Base-by-base conservation (phyloP, 2,888 invertebrate genomes). In the Temnothorax rugatulus region DNA sequence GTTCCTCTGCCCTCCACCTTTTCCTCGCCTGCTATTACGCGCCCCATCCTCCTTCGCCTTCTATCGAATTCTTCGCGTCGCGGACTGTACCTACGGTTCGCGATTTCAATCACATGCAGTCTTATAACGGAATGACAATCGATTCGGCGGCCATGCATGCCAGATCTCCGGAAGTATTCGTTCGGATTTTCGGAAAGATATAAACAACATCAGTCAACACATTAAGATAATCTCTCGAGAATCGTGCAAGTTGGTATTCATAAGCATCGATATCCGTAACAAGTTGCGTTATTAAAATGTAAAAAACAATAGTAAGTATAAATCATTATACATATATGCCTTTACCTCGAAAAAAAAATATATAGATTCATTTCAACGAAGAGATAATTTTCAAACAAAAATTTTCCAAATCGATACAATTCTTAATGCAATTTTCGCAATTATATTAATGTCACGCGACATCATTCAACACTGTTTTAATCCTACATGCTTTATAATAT, bases 21-120 rank as follows among this genome's bases (percentile, higher is more conserved):
- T 29, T 21, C n/a, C 25, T 15, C 57, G 13, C 11, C 5, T 21
- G 18, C 50, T 18, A 41, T 44, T 61, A 69, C 50, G 25, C 57
- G 29, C 59, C 59, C n/a, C 38, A 38, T 74, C n/a, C 68, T 41
- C 82, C 66, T 44, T 34, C 54, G 75, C 52, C 52, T 54, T 64
- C n/a, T 59, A 59, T 71, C 57, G 47, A 71, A 79, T 79, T 64
- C 15, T 57, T 71, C 5, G n/a, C 18, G n/a, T 52, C 64, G 21
- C 44, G 69, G 69, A 57, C 59, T 9, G 7, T 34, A 34, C 34
- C 34, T 29, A 29, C 29, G 29, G 52, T 25, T 11, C 34, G 34
- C 69, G 69, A 63, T 29, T 52, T 13, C 59, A 15, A 64, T 64
- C 47, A 15, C 59, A 21, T 13, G 25, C 29, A 29, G 29, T 47